phyloP scores from a whole-genome alignment of 1,140 invertebrate species.

The Helicorthomorpha holstii region DNA sequence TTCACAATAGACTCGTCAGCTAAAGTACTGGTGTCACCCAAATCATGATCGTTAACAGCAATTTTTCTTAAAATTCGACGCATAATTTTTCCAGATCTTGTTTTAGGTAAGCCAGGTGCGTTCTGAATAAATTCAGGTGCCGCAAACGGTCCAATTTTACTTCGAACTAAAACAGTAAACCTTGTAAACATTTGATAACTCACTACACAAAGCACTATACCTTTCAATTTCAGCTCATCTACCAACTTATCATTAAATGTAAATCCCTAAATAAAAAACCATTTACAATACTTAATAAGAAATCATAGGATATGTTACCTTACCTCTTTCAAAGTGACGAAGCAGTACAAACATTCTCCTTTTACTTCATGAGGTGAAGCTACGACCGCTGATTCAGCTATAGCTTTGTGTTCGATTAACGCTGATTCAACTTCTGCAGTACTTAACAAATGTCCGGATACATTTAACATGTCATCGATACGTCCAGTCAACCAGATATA shows the following conservation, averaged over 20 bases:
- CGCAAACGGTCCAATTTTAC: slow-evolving; percentile 90
- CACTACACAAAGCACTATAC: slow-evolving; percentile 21
- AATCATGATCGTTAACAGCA: slow-evolving; percentile 63
- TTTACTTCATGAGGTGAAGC: slow-evolving; percentile 83
- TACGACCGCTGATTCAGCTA: slow-evolving; percentile 90
- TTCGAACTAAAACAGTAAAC: slow-evolving; percentile 44
- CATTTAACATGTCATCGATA: slow-evolving; percentile 96
- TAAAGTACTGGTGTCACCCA: slow-evolving; percentile 79
- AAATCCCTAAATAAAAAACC: slow-evolving; percentile 22
- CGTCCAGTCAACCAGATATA: slow-evolving; percentile 94
- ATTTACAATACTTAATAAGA: slow-evolving; percentile 4
- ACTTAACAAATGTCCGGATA: slow-evolving; percentile 91
- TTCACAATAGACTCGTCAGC: slow-evolving; percentile 36
- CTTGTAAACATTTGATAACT: slow-evolving; percentile 9
- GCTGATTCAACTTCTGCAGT: slow-evolving; percentile 87
- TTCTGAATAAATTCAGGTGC: slow-evolving; percentile 85
- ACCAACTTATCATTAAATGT: slow-evolving; percentile 49
- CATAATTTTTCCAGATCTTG: slow-evolving; percentile 97
- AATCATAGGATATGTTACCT: slow-evolving; percentile 4
- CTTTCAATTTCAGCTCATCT: slow-evolving; percentile 54
- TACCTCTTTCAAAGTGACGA: slow-evolving; percentile 69
- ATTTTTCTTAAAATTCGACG: slow-evolving; percentile 83
- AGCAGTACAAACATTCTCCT: slow-evolving; percentile 92
- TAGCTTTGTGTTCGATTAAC: slow-evolving; percentile 58
- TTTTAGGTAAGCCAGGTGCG: slow-evolving; percentile 85